Conservation (phyloP, 2,113 vertebrate species). For the Dasyprocta punctata region DNA sequence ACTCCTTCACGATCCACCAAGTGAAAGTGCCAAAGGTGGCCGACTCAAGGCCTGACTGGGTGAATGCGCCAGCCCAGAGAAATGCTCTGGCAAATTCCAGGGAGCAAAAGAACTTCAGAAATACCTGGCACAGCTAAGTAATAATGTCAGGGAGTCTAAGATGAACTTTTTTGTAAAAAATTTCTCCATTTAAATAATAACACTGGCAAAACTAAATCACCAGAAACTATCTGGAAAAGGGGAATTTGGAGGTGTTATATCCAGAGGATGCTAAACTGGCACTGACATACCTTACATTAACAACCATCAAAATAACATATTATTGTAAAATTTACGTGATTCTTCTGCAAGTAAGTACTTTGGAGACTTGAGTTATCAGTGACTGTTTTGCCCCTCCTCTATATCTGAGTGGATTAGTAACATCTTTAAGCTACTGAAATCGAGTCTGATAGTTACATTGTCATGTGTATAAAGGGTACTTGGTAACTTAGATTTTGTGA, state of each 20-base stretch:
- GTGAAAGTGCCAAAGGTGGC: conserved; percentile 94
- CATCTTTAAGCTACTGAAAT: conserved; percentile 78
- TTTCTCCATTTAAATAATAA: conserved; percentile 31
- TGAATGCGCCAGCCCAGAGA: conserved; percentile 97
- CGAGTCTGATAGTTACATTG: conserved; percentile 86
- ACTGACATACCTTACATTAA: conserved; percentile 76
- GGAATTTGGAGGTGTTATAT: conserved; percentile 65
- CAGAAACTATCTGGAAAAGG: conserved; percentile 72
- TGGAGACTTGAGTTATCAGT: conserved; percentile 84
- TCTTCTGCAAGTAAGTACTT: conserved; percentile 83
- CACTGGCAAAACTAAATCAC: conserved; percentile 77
- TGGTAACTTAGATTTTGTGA: conserved; percentile 88
- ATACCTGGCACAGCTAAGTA: conserved; percentile 93
- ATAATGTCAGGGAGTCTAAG: conserved; percentile 92
- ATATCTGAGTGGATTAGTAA: conserved; percentile 75
- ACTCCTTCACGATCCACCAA: conserved; percentile 95
- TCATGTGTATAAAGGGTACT: conserved; percentile 87
- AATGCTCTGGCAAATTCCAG: conserved; percentile 94
- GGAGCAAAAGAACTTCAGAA: conserved; percentile 96
- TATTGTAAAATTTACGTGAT: conserved; percentile 17
- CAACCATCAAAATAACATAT: conserved; percentile 80
- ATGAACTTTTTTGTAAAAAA: neutral
- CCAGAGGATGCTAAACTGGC: conserved; percentile 71
- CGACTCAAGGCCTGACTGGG: conserved; percentile 94
- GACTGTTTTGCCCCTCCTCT: conserved; percentile 66